Conservation (phyloP, 2,888 invertebrate genomes). For the Leptura quadrifasciata region DNA sequence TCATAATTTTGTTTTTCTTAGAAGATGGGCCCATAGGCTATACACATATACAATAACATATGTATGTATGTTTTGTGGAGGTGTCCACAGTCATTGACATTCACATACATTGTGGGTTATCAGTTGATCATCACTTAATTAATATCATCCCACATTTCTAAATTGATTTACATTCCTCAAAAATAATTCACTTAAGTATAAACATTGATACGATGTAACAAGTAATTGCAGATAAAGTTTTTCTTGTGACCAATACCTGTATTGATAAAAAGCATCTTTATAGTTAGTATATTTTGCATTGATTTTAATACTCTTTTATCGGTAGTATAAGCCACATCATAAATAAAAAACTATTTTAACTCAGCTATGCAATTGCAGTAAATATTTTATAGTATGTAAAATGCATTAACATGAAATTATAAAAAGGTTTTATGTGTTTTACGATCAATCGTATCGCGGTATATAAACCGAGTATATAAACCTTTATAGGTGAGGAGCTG, state of each 20-base stretch:
- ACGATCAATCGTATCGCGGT: conserved; percentile 50
- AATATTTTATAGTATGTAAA: conserved; percentile 48
- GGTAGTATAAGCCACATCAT: conserved; percentile 39
- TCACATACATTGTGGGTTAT: neutral
- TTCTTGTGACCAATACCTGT: conserved; percentile 8
- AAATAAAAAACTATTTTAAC: conserved; percentile 42
- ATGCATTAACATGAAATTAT: conserved; percentile 54
- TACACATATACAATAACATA: no score
- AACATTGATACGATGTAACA: conserved; percentile 28
- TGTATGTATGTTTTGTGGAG: no score
- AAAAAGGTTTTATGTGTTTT: conserved; percentile 51
- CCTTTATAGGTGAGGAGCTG: conserved; percentile 34
- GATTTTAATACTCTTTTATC: conserved; percentile 44
- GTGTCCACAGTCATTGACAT: neutral
- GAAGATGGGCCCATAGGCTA: no score
- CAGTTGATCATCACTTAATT: neutral
- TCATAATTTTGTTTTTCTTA: no score
- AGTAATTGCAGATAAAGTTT: conserved; percentile 31
- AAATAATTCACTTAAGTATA: conserved; percentile 15
- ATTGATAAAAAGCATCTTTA: conserved; percentile 37
- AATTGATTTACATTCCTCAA: neutral
- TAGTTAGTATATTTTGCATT: conserved; percentile 41
- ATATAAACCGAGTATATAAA: conserved; percentile 34
- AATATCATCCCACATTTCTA: neutral
- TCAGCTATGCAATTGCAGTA: conserved; percentile 43